These are phyloP conservation scores for Netelia virgata DNA, from an alignment of 2,888 invertebrate species.

Conservation along the genomic window DNA sequence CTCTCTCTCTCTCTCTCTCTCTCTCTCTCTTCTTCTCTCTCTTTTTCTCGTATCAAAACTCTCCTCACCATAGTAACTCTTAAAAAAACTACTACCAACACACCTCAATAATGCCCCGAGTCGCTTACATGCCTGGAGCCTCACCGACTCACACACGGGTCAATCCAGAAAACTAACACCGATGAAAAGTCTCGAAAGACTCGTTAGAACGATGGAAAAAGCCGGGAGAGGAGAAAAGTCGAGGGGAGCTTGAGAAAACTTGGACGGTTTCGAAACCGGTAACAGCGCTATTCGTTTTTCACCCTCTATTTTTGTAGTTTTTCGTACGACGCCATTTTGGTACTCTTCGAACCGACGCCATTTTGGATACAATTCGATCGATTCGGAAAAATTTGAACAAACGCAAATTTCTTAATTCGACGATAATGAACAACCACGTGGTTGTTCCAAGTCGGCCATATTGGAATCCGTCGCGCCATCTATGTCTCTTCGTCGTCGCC, in stretches of 20 bases:
- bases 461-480: not conserved
- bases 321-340: slow-evolving; percentile 21
- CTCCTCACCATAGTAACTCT: slow-evolving; percentile 29
- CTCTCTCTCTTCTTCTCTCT: slow-evolving; percentile 4
- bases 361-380: slow-evolving; percentile 1
- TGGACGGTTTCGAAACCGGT: not conserved
- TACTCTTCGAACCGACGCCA: not conserved
- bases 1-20: slow-evolving; percentile 33
- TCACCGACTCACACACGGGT: slow-evolving; percentile 38
- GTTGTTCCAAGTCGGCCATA: not conserved
- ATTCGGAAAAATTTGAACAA: too few relatives aligned
- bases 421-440: too few relatives aligned
- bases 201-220: not conserved
- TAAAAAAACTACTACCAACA: slow-evolving; percentile 37
- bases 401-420: too few relatives aligned
- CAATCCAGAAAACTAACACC: slow-evolving; percentile 50
- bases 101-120: not conserved
- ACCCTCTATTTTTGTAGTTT: not conserved
- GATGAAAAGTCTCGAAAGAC: slow-evolving; percentile 23
- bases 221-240: too few relatives aligned
- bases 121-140: slow-evolving; percentile 37
- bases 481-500: not conserved
- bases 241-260: not conserved
- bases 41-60: slow-evolving; percentile 42
- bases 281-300: not conserved